A percentile compares a stretch with the other conserved stretches of the same genome.
These are phyloP conservation scores for Henricia sp. DNA, from an alignment of 53 echinoderm and acorn worm genomes.

Conservation along the genomic window DNA sequence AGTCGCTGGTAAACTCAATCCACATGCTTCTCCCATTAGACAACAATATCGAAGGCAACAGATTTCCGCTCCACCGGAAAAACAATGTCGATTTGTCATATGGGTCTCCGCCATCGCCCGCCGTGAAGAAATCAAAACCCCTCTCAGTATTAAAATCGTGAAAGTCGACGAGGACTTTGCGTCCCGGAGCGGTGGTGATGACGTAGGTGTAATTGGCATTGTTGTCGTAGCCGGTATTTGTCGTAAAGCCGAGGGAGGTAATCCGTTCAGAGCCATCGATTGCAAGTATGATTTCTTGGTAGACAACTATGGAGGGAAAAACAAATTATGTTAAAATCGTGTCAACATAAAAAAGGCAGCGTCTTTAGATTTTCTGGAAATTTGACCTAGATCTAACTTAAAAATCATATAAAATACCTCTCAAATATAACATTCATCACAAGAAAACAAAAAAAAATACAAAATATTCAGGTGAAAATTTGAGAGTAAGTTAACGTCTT, in stretches of 20 bases:
- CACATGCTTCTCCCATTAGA: conserved; percentile 52
- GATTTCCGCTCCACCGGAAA: conserved; percentile 27
- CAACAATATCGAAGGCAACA: conserved; percentile 14
- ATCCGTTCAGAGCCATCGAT: conserved; percentile 17
- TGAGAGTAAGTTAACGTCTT: too few relatives aligned
- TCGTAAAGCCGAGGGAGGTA: neutral
- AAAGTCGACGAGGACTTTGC: conserved; percentile 16
- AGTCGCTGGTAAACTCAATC: conserved; percentile 34
- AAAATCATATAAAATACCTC: too few relatives aligned
- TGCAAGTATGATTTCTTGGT: conserved; percentile 15
- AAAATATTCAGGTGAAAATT: too few relatives aligned
- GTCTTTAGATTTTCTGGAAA: too few relatives aligned
- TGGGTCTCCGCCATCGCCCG: conserved; percentile 37
- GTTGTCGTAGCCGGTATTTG: neutral
- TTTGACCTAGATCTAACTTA: too few relatives aligned
- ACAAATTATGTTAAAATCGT: neutral
- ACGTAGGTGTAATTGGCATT: conserved; percentile 31
- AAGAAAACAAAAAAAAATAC: too few relatives aligned
- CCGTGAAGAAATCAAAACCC: conserved; percentile 29
- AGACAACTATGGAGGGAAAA: neutral
- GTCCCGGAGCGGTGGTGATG: conserved; percentile 8
- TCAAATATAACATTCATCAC: too few relatives aligned
- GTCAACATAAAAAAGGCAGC: too few relatives aligned
- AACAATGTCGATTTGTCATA: neutral
- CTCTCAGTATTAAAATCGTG: conserved; percentile 37